Percentiles rank a stretch among this genome's conserved stretches.
Conservation (phyloP, 1,140 invertebrate species). For the Trichonephila clavata region DNA sequence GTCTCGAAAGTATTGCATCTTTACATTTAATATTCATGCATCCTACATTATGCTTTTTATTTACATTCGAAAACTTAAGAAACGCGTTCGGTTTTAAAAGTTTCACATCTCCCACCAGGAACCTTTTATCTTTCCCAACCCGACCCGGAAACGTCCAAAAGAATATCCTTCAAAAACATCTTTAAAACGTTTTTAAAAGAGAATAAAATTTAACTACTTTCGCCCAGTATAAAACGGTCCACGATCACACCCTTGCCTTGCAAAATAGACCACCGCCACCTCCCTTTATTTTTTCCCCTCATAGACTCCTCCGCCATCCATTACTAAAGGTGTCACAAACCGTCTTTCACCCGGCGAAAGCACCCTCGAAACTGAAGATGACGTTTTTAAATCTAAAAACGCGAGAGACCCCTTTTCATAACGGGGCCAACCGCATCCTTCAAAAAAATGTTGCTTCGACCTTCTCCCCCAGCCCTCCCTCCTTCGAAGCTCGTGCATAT, state of each 20-base stretch:
- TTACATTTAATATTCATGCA: not conserved
- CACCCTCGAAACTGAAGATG: constrained; percentile 47
- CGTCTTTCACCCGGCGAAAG: constrained; percentile 1
- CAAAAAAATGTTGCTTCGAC: constrained; percentile 58
- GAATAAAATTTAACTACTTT: constrained; percentile 23
- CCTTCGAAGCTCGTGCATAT: constrained; percentile 50
- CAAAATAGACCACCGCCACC: not conserved
- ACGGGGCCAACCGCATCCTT: constrained; percentile 56
- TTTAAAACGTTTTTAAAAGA: not conserved
- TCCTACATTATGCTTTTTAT: not conserved
- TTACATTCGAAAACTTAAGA: not conserved
- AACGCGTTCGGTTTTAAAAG: not conserved
- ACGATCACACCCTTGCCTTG: not conserved
- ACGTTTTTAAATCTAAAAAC: constrained; percentile 50
- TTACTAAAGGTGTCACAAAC: constrained; percentile 42
- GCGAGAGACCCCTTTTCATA: constrained; percentile 48
- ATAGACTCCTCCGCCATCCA: constrained; percentile 2
- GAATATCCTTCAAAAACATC: not conserved
- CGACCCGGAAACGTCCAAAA: not conserved
- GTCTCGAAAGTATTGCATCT: not conserved
- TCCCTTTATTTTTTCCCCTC: not conserved
- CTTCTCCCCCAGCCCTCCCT: not conserved
- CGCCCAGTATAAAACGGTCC: not conserved
- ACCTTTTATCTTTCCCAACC: not conserved
- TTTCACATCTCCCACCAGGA: not conserved